Base-by-base conservation (phyloP, 2,113 vertebrate genomes). In the Oncorhynchus mykiss region DNA sequence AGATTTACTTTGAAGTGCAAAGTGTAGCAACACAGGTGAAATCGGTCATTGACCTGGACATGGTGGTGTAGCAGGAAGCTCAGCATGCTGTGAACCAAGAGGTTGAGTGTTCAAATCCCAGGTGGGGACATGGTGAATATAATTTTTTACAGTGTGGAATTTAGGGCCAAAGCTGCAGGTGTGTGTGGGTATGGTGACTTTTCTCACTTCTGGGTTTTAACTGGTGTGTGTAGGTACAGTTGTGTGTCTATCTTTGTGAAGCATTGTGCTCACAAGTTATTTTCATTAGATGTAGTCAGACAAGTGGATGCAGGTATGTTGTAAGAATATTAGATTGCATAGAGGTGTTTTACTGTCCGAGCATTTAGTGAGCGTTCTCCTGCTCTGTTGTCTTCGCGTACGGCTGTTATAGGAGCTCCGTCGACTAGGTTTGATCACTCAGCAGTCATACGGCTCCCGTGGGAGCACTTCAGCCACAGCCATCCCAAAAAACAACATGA, bases 391-490 rank as follows among this genome's bases (percentile, higher is more conserved):
- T 72, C 71, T 70, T 71, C 78, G 31, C 27, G 67, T 14, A 45
- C 7, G 7, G 39, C 39, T 18, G 72, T 64, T 45, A 27, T 16
- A 22, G 62, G 27, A 81, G 66, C 73, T 70, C 79, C 71, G 60
- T 16, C 18, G 74, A 73, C 67, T 64, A 57, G 81, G 78, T 72
- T 71, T 62, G 67, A 74, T 70, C 60, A 72, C 76, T 65, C 74
- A 79, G 78, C 69, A 73, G 81, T 78, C 54, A 57, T 74, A 75
- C 76, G 70, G 82, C 70, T 77, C 77, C 72, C 77, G 16, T 31
- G n/a, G 70, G 79, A 75, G 49, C 68, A 49, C 51, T 70, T 72
- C 75, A 78, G 73, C 77, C 66, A 48, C 29, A 75, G 9, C 20
- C 27, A 25, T 39, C 49, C 31, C 27, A 7, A 7, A 7, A n/a